Percentiles rank a stretch among this genome's conserved stretches.
Evolutionary conservation across 2,113 vertebrate species (phyloP).

Genomic region (Carollia perspicillata): DNA sequence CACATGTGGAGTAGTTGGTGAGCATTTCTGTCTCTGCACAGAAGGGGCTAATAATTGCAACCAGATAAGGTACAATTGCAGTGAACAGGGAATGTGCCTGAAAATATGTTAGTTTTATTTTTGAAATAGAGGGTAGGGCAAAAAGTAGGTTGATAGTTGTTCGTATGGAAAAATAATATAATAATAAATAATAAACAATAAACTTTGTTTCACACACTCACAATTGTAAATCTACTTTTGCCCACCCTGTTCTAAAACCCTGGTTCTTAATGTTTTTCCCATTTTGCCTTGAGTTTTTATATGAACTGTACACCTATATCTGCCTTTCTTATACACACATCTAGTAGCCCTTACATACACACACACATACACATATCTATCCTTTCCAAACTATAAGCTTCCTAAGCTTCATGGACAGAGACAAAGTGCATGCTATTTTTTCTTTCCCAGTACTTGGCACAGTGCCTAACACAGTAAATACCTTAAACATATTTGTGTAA

Average conservation of each 20-base stretch:
- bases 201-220: neutral
- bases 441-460: neutral
- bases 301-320: neutral
- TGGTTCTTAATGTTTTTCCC: neutral
- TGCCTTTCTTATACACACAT: neutral
- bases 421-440: neutral
- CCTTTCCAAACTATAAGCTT: neutral
- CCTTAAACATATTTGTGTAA: constrained; percentile 40
- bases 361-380: neutral
- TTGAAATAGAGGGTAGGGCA: neutral
- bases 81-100: neutral
- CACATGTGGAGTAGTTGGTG: neutral
- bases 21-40: neutral
- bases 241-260: neutral
- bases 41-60: neutral
- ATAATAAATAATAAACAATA: neutral
- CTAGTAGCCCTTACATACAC: neutral
- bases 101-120: constrained; percentile 4
- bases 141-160: neutral
- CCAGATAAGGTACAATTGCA: neutral
- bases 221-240: neutral
- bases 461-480: constrained; percentile 2
- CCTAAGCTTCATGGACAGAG: neutral
- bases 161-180: neutral
- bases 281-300: constrained; percentile 19